phyloP scores from a whole-genome alignment of 2,113 vertebrate species.

The Odobenus rosmarus region DNA sequence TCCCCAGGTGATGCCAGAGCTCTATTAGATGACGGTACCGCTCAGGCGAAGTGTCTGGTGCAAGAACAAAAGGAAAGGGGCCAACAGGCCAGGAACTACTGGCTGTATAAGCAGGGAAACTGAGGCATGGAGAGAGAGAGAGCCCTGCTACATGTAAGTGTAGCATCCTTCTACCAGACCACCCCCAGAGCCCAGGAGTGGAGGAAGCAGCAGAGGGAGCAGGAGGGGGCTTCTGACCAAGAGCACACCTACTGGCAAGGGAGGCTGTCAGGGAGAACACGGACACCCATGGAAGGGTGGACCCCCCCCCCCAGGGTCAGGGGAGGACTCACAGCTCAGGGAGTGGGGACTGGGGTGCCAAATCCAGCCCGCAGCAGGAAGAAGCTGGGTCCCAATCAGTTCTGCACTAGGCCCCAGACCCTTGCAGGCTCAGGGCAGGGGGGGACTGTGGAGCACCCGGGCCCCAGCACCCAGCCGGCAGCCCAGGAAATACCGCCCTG shows the following conservation, averaged over 20 bases:
- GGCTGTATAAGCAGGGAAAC: background rate
- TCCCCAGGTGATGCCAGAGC: background rate
- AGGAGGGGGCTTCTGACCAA: background rate
- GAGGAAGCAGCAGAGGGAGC: background rate
- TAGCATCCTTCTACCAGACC: background rate
- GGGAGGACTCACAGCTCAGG: background rate
- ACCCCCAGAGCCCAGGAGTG: background rate
- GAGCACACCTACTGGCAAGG: conserved; percentile 71
- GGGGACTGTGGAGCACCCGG: too few species aligned
- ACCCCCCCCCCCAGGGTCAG: accelerated
- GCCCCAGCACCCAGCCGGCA: too few species aligned
- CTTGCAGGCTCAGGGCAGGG: background rate
- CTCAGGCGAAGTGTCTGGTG: background rate
- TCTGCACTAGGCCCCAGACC: background rate
- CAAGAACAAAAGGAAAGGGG: background rate
- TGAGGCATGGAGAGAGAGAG: background rate
- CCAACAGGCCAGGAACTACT: background rate
- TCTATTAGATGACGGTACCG: background rate
- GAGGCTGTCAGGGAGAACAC: conserved; percentile 79
- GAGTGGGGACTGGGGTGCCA: accelerated
- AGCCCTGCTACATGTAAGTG: too few species aligned
- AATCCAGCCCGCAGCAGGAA: background rate
- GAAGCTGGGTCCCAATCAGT: background rate
- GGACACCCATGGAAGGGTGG: background rate
- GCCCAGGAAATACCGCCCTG: background rate